Conservation (phyloP, 2,888 invertebrate genomes). For the Amphipoea oculea region DNA sequence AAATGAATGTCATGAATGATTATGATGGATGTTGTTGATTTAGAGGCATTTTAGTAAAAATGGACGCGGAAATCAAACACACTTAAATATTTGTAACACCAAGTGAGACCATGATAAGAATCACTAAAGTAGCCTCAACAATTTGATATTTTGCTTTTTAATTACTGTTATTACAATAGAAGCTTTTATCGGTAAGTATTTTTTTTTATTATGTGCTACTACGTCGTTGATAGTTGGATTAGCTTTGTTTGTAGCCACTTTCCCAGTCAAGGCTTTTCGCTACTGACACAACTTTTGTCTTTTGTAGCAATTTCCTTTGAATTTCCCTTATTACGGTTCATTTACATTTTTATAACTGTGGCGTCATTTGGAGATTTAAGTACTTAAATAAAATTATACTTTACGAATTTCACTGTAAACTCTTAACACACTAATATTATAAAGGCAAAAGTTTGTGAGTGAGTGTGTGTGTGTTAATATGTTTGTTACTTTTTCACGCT, state of each 20-base stretch:
- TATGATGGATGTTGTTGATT: constrained; percentile 10
- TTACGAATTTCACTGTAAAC: constrained; percentile 1
- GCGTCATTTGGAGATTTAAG: not conserved
- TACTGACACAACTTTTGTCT: constrained; percentile 40
- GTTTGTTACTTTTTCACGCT: too few species aligned
- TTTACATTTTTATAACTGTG: constrained; percentile 38
- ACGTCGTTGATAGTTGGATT: not conserved
- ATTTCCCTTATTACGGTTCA: constrained; percentile 50
- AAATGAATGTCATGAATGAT: too few species aligned
- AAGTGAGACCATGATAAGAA: too few species aligned
- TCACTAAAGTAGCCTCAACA: not conserved
- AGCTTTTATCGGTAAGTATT: not conserved
- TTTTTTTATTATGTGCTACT: not conserved
- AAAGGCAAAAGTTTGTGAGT: too few species aligned
- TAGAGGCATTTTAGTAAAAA: constrained; percentile 14
- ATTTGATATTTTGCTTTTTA: not conserved
- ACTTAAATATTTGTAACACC: not conserved
- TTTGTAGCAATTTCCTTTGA: constrained; percentile 54
- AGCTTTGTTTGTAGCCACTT: constrained; percentile 4
- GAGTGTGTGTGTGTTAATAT: too few species aligned
- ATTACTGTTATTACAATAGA: not conserved
- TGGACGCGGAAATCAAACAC: not conserved
- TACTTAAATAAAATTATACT: not conserved
- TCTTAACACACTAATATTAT: not conserved
- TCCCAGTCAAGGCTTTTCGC: not conserved